Evolutionary conservation across 2,113 vertebrate genomes (phyloP), one percentile per base, ranked within the genome.

Genomic region (Neodontobutis hainanensis): DNA sequence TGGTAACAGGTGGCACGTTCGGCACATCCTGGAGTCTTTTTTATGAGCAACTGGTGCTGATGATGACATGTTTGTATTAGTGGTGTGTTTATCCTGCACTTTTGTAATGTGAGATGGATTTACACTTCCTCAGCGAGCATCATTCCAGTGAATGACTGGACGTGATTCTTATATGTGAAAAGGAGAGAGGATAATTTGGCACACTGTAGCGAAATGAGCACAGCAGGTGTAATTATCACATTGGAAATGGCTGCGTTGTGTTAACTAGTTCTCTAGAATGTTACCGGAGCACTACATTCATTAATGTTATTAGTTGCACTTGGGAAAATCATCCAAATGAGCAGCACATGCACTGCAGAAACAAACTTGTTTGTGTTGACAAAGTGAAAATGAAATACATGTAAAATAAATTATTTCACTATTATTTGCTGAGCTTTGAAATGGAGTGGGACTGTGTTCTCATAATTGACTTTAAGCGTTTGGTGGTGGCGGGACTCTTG

Each of bases 1-100:
- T 70, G 63, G 72, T 55, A 84, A 76, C 84, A 83, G 77, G 82
- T 81, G 75, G 76, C 3, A 2, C 65, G 43, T 81, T 82, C 79
- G 75, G 72, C 78, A 82, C 80, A 62, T 85, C 74, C 74, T 78
- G 77, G 61, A 65, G 56, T 42, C 27, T 42, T 46, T 8, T 64
- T 19, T 16, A 35, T 61, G 57, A 44, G 70, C 78, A 61, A 27
- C 19, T 27, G 19, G 1, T 73, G 61, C 48, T 19, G 27, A 57
- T 57, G 73, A 65, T 78, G 50, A 80, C 70, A 47, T 71, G 56
- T 73, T 81, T 75, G 70, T 65, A 15, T 50, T 46, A 61, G 9
- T 15, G 35, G 0, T 46, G 52, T 49, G 43, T 5, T 43, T 4
- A 9, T 66, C 70, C 67, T 7, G 47, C 66, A 65, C 34, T 10